Evolutionary conservation across 2,113 vertebrate species (phyloP).

Genomic region (Leptobrachium ailaonicum): DNA sequence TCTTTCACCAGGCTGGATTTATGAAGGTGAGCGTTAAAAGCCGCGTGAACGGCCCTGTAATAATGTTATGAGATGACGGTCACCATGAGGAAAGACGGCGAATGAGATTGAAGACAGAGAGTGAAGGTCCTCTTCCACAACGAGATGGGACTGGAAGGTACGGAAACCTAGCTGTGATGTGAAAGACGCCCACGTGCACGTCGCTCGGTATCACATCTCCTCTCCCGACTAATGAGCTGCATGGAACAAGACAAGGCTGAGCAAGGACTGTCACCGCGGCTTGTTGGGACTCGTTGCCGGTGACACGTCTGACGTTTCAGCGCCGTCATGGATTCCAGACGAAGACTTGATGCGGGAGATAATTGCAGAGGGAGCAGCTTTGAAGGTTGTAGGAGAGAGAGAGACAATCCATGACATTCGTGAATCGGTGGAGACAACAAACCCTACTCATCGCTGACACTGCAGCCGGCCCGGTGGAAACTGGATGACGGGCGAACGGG

Average conservation of each 20-base stretch:
- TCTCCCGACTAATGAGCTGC: constrained; percentile 23
- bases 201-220: neutral
- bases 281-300: neutral
- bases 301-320: constrained; percentile 1
- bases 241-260: neutral
- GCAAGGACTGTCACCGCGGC: neutral
- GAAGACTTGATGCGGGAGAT: neutral
- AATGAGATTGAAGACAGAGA: too few relatives aligned
- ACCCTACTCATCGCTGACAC: neutral
- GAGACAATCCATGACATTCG: neutral
- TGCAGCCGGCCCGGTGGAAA: neutral
- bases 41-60: too few relatives aligned
- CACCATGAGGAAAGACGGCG: too few relatives aligned
- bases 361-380: neutral
- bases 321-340: fast-evolving
- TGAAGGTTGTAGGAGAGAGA: neutral
- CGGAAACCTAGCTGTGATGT: too few relatives aligned
- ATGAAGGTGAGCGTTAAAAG: too few relatives aligned
- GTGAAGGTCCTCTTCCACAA: too few relatives aligned
- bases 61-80: too few relatives aligned
- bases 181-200: too few relatives aligned
- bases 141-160: too few relatives aligned
- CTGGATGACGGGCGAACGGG: too few relatives aligned
- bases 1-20: too few relatives aligned
- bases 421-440: neutral